These are phyloP conservation scores for Petrolisthes manimaculis DNA, from an alignment of 2,888 invertebrate genomes.

Conservation along the genomic window DNA sequence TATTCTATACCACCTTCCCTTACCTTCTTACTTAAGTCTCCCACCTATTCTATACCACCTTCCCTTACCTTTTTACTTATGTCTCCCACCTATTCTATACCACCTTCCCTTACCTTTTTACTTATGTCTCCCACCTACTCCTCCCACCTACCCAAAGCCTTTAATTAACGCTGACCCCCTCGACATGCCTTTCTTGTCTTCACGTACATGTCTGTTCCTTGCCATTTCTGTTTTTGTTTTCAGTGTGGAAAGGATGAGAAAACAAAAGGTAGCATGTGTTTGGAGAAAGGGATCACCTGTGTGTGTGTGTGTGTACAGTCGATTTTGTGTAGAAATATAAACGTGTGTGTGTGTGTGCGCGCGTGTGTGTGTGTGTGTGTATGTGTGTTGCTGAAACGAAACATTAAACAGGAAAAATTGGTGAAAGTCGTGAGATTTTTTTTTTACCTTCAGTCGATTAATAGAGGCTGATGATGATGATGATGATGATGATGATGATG, in stretches of 20 bases:
- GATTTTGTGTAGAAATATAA: neutral
- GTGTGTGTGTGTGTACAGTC: neutral
- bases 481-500: too few species aligned
- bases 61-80: neutral
- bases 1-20: neutral
- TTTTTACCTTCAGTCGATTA: too few species aligned
- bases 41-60: neutral
- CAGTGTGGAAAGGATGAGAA: too few species aligned
- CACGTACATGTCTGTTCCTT: neutral
- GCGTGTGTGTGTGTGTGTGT: conserved; percentile 18
- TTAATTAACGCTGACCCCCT: neutral
- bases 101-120: neutral
- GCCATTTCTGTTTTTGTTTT: too few species aligned
- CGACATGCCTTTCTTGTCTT: neutral
- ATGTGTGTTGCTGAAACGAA: too few species aligned
- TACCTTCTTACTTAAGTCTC: neutral
- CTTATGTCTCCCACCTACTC: neutral
- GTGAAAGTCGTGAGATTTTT: too few species aligned
- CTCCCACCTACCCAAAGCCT: neutral
- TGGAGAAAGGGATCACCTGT: too few species aligned
- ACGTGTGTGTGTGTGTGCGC: conserved; percentile 13
- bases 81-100: neutral
- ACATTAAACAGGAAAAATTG: too few species aligned
- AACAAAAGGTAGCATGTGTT: too few species aligned
- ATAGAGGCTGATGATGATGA: too few species aligned